Base-by-base conservation (phyloP, 2,113 vertebrate species). In the Channa argus region DNA sequence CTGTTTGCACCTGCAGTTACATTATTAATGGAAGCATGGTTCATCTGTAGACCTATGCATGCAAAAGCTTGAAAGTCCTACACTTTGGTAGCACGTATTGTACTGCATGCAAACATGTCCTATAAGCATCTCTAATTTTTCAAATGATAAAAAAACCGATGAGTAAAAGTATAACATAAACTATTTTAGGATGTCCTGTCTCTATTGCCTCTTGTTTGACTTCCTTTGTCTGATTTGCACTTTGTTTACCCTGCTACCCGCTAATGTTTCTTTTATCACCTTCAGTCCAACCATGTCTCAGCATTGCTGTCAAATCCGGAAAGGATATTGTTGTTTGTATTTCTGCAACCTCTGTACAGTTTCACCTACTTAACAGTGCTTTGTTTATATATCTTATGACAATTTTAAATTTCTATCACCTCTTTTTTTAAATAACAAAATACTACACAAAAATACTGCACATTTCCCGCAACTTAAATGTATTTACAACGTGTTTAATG, bases 321-420 rank as follows among this genome's bases (percentile, higher is more conserved):
- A 78, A 86, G 90, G 69, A 88, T 86, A 81, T 85, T 62, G 45
- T 51, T 67, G 41, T 77, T 63, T 51, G 59, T 53, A 58, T 86
- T 79, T 79, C 53, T 65, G 38, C 58, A 68, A 56, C 37, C 36
- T 8, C 53, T 44, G 33, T 59, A 24, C 46, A 67, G 45, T 13
- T 49, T 55, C 33, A 54, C 54, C 67, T 45, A 24, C 67, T 71
- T 44, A 12, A 14, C 4, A 4, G 6, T 9, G 6, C 45, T 49
- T 24, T 24, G 24, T 24, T 24, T 24, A 24, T 24, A 24, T 24
- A 24, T 1, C 24, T 24, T 24, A 24, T 24, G 24, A 24, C 1
- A 24, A 24, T 24, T 24, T 24, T 24, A 24, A 24, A 24, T 24
- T 24, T 24, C 24, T 24, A 24, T 24, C 24, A 24, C 24, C 1